Percentiles rank a stretch among this genome's conserved stretches.
Evolutionary conservation across 2,113 vertebrate species (phyloP).

Genomic region (Psittacula cyanocephala): DNA sequence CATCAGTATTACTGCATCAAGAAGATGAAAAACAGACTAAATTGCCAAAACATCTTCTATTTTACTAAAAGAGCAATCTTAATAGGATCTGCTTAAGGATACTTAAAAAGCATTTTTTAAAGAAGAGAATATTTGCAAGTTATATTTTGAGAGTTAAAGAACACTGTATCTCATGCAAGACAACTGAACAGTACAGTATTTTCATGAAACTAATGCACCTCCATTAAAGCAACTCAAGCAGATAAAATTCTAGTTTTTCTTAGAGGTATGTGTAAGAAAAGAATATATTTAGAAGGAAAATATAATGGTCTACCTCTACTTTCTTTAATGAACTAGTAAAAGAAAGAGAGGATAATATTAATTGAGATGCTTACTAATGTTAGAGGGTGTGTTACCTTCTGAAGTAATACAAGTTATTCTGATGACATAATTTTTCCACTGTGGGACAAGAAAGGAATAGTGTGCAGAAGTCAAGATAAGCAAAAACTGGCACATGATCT

Average conservation of each 20-base stretch:
- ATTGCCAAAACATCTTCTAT: background rate
- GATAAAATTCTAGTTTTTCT: background rate
- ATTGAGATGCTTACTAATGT: background rate
- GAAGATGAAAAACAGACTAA: slow-evolving; percentile 10
- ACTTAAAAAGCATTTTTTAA: background rate
- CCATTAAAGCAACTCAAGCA: background rate
- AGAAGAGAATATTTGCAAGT: background rate
- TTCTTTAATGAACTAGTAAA: background rate
- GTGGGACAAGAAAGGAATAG: background rate
- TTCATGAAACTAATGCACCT: background rate
- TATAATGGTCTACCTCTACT: background rate
- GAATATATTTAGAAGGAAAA: background rate
- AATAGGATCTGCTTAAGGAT: background rate
- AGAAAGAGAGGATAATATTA: background rate
- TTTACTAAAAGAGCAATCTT: slow-evolving; percentile 1
- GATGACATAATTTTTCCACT: background rate
- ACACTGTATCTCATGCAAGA: background rate
- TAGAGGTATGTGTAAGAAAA: background rate
- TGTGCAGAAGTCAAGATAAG: background rate
- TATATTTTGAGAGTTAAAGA: background rate
- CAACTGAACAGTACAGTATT: background rate
- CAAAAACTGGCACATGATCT: background rate
- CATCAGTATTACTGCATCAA: slow-evolving; percentile 13
- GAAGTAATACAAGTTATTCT: background rate
- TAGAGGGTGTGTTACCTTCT: fast-evolving